Conservation (phyloP, 2,888 invertebrate genomes). For the Sinhomidia bicolor region DNA sequence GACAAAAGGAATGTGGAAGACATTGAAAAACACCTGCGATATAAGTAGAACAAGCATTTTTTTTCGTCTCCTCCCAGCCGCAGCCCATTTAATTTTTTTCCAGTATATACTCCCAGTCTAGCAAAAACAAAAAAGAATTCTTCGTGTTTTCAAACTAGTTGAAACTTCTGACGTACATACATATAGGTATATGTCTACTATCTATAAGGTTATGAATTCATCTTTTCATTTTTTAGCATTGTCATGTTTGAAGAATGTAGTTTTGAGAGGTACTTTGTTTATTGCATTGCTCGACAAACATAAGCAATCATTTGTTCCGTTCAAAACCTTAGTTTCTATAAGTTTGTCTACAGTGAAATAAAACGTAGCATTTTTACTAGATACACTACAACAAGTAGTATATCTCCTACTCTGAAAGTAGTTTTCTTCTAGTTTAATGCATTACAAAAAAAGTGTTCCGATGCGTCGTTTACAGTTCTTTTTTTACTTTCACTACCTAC, state of each 20-base stretch:
- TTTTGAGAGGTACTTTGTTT: background rate
- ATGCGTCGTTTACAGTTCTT: background rate
- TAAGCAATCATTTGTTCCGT: background rate
- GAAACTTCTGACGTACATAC: too few species aligned
- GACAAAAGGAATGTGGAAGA: conserved; percentile 29
- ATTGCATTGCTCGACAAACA: background rate
- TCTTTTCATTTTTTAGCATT: too few species aligned
- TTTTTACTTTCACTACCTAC: too few species aligned
- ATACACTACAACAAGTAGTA: too few species aligned
- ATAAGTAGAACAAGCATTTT: too few species aligned
- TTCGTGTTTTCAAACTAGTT: background rate
- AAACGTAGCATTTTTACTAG: too few species aligned
- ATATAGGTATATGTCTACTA: too few species aligned
- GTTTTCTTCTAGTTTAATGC: too few species aligned
- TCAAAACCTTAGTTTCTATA: background rate
- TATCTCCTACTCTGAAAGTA: too few species aligned
- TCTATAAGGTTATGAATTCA: background rate
- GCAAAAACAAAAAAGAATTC: background rate
- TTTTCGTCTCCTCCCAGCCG: conserved; percentile 47
- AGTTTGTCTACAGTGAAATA: background rate
- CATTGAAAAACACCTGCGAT: conserved; percentile 56
- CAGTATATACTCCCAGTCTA: background rate
- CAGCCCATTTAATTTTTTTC: conserved; percentile 34
- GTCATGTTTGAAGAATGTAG: background rate
- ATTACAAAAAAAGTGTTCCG: too few species aligned